Evolutionary conservation across 92 coral and sea anemone genomes (phyloP).

Genomic region (Diadumene lineata): DNA sequence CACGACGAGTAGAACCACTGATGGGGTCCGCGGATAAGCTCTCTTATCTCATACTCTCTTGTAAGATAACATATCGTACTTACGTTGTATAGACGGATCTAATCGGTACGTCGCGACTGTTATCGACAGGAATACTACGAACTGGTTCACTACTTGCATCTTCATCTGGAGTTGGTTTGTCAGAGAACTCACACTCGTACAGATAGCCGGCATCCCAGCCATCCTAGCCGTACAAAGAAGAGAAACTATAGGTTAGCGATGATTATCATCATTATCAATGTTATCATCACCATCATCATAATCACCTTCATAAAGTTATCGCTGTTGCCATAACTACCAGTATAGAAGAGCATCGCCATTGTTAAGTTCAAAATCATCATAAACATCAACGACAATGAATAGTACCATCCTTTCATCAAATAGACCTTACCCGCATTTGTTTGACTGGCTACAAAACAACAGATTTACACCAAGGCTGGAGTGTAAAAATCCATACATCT

Average conservation of each 20-base stretch:
- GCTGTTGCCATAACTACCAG: not conserved
- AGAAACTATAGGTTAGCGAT: too few species aligned
- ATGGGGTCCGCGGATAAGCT: too few species aligned
- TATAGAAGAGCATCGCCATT: not conserved
- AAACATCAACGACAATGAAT: not conserved
- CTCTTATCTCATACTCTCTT: too few species aligned
- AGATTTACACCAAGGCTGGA: too few species aligned
- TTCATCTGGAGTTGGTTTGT: conserved; percentile 60
- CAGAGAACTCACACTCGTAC: conserved; percentile 88
- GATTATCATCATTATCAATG: not conserved
- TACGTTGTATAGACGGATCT: conserved; percentile 90
- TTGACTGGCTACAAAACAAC: too few species aligned
- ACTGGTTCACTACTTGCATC: conserved; percentile 79
- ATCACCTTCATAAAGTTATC: not conserved
- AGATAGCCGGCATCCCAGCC: conserved; percentile 99
- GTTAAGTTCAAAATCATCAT: not conserved
- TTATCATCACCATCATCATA: not conserved
- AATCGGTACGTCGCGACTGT: conserved; percentile 83
- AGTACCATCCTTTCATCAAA: not conserved
- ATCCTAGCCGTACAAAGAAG: conserved; percentile 55
- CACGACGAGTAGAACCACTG: too few species aligned
- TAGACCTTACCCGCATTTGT: too few species aligned
- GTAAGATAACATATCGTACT: not conserved
- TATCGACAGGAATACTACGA: conserved; percentile 76
- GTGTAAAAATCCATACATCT: too few species aligned